Conservation (phyloP, 2,113 vertebrate genomes). For the Hippotragus niger region DNA sequence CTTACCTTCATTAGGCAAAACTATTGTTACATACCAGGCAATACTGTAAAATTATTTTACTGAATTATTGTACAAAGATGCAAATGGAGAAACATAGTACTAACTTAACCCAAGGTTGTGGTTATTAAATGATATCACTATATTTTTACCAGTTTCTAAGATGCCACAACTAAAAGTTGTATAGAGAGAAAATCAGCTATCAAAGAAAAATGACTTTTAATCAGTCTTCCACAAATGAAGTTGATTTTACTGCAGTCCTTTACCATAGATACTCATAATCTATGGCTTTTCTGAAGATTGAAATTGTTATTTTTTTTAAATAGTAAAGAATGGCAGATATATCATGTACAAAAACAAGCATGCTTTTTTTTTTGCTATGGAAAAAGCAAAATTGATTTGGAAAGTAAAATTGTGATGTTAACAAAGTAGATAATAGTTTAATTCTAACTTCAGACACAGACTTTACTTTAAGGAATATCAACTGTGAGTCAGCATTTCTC, state of each 20-base stretch:
- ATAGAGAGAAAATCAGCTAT: not conserved
- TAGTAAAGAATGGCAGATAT: not conserved
- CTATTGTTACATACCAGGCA: not conserved
- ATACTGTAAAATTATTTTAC: not conserved
- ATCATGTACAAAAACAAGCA: not conserved
- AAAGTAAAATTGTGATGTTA: not conserved
- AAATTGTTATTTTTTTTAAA: not conserved
- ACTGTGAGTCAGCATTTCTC: not conserved
- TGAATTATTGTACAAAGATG: not conserved
- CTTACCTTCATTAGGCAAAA: not conserved
- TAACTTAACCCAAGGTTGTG: not conserved
- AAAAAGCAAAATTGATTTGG: not conserved
- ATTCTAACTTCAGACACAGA: not conserved
- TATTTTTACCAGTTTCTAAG: not conserved
- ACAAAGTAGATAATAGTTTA: not conserved
- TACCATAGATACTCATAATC: not conserved
- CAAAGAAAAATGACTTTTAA: not conserved
- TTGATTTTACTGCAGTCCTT: not conserved
- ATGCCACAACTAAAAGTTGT: not conserved
- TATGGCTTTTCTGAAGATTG: not conserved
- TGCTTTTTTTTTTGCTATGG: not conserved
- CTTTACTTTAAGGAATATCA: not conserved
- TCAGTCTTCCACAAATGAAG: not conserved
- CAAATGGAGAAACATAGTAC: not conserved
- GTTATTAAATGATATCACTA: not conserved